Evolutionary conservation across 2,888 invertebrate genomes (phyloP).

Genomic region (Sipha maydis): DNA sequence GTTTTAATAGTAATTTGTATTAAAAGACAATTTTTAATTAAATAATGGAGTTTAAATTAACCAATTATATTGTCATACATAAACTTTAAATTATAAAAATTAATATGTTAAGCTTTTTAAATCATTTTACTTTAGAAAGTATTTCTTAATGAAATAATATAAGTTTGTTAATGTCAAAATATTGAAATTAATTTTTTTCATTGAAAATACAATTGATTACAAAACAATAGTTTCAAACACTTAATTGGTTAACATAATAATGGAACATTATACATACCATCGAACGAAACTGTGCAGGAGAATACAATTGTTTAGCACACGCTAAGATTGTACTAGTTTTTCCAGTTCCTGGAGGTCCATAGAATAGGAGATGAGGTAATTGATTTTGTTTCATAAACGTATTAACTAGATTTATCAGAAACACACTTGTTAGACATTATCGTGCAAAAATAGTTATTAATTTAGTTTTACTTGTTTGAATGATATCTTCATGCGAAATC

Average conservation of each 20-base stretch:
- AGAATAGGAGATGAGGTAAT: slow-evolving; percentile 94
- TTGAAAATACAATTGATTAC: too few species aligned
- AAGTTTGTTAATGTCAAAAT: too few species aligned
- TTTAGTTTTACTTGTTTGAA: slow-evolving; percentile 83
- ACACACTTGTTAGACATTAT: slow-evolving; percentile 24
- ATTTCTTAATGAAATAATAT: too few species aligned
- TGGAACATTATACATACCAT: slow-evolving; percentile 75
- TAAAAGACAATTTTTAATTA: neutral
- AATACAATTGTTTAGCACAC: slow-evolving; percentile 91
- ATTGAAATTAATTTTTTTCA: too few species aligned
- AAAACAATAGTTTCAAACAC: too few species aligned
- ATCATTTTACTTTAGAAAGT: too few species aligned
- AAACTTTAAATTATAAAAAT: too few species aligned
- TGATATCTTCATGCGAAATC: slow-evolving; percentile 96
- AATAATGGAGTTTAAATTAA: too few species aligned
- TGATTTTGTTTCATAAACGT: slow-evolving; percentile 91
- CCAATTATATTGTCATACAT: too few species aligned
- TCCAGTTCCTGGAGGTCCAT: slow-evolving; percentile 98
- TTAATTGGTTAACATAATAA: neutral
- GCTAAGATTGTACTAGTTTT: slow-evolving; percentile 98
- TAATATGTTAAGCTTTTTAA: too few species aligned
- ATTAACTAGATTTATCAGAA: slow-evolving; percentile 73
- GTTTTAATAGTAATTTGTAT: neutral
- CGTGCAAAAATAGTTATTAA: too few species aligned
- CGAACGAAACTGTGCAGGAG: slow-evolving; percentile 87